These are phyloP conservation scores for Adelges cooleyi DNA, from an alignment of 1,140 invertebrate species.

Conservation along the genomic window DNA sequence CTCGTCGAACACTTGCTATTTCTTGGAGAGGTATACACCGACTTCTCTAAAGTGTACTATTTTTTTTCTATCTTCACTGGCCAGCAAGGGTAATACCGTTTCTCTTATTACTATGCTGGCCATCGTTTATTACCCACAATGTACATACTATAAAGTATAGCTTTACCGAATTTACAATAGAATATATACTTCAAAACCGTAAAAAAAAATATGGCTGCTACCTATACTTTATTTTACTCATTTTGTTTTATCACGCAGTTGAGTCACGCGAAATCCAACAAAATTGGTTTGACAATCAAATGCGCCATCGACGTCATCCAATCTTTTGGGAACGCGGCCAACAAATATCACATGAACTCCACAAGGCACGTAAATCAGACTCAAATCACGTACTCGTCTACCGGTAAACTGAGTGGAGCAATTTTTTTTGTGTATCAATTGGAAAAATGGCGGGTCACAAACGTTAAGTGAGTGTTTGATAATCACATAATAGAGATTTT, in stretches of 20 bases:
- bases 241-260: neutral
- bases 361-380: slow-evolving; percentile 73
- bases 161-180: too few relatives aligned
- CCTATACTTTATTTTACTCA: too few relatives aligned
- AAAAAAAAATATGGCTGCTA: too few relatives aligned
- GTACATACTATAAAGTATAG: too few relatives aligned
- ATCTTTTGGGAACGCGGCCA: slow-evolving; percentile 70
- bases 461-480: slow-evolving; percentile 53
- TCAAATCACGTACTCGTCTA: slow-evolving; percentile 71
- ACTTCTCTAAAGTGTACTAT: neutral
- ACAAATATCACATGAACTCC: slow-evolving; percentile 72
- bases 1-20: slow-evolving; percentile 61
- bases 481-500: neutral
- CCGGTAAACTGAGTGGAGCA: slow-evolving; percentile 71
- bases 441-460: slow-evolving; percentile 75
- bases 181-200: too few relatives aligned
- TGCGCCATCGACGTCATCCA: slow-evolving; percentile 63
- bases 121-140: too few relatives aligned
- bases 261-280: slow-evolving; percentile 37
- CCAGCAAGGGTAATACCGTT: too few relatives aligned
- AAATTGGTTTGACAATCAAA: slow-evolving; percentile 55
- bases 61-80: too few relatives aligned
- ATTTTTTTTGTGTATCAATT: slow-evolving; percentile 76
- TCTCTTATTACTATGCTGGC: too few relatives aligned
- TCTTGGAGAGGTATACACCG: slow-evolving; percentile 46